Evolutionary conservation across 2,113 vertebrate species (phyloP).

Genomic region (Solenodon paradoxus): DNA sequence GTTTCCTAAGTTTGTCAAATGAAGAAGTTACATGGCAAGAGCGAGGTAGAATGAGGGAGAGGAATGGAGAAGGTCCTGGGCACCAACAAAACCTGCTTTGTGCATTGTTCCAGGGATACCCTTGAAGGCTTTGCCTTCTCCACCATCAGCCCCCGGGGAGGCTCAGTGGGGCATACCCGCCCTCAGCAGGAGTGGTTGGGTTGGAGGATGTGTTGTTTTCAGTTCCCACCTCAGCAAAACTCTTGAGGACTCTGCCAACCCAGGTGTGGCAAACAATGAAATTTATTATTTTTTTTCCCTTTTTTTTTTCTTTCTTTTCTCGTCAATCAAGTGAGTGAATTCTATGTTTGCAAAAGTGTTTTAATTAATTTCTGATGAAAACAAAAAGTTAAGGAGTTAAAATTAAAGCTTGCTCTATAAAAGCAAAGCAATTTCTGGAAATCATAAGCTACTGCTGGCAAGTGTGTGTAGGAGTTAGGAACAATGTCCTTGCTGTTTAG

Average conservation of each 20-base stretch:
- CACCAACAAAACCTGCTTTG: background rate
- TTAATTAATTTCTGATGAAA: conserved; percentile 55
- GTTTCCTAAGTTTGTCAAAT: background rate
- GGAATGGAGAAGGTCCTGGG: no score
- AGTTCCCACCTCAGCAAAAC: conserved; percentile 11
- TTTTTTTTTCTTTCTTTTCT: conserved; percentile 14
- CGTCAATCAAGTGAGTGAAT: background rate
- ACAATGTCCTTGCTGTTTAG: background rate
- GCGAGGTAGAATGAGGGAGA: background rate
- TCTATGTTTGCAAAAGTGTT: background rate
- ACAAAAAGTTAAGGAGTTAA: background rate
- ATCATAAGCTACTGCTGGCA: conserved; percentile 9
- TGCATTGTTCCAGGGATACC: no score
- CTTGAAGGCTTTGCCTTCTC: background rate
- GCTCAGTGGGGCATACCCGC: fast-evolving
- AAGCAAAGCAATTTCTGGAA: conserved; percentile 42
- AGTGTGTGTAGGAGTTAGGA: background rate
- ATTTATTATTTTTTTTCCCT: background rate
- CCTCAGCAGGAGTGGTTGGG: background rate
- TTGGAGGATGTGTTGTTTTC: background rate
- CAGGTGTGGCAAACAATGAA: background rate
- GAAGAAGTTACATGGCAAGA: background rate
- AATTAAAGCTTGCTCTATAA: conserved; percentile 50
- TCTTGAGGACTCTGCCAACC: background rate
- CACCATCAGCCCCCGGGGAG: background rate